phyloP scores from a whole-genome alignment of 2,113 vertebrate species.

The Mastomys natalensis region DNA sequence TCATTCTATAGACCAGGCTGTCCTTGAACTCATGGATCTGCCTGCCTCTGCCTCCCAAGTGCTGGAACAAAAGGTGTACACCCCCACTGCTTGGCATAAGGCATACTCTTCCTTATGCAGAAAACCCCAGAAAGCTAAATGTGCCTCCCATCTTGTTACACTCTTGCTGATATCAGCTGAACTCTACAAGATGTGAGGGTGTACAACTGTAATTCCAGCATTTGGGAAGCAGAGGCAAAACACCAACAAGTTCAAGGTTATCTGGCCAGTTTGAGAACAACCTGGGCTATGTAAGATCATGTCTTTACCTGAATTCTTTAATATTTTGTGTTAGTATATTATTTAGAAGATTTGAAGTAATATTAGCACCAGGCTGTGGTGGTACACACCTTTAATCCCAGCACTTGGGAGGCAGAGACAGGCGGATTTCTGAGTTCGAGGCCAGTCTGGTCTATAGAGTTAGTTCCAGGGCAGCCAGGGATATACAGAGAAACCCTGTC shows the following conservation, averaged over 20 bases:
- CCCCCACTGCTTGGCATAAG: background rate
- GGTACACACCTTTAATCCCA: too few relatives aligned
- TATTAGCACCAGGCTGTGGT: too few relatives aligned
- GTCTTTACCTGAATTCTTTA: background rate
- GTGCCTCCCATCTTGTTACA: background rate
- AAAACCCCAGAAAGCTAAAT: constrained; percentile 21
- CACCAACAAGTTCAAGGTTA: background rate
- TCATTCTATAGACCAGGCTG: background rate
- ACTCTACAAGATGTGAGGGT: background rate
- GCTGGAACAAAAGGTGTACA: background rate
- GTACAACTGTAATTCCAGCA: background rate
- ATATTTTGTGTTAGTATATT: constrained; percentile 1
- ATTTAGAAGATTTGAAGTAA: constrained; percentile 46
- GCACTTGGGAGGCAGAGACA: too few relatives aligned
- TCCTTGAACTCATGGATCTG: background rate
- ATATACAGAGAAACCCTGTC: too few relatives aligned
- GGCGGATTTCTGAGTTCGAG: too few relatives aligned
- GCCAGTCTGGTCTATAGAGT: too few relatives aligned
- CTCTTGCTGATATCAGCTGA: background rate
- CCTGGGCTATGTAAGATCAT: background rate
- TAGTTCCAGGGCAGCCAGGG: too few relatives aligned
- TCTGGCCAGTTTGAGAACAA: background rate
- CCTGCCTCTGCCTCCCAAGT: background rate
- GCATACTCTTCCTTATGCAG: background rate
- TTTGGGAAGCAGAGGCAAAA: background rate